Base-by-base conservation (phyloP, 2,888 invertebrate species). In the Chymomyza fuscimana region DNA sequence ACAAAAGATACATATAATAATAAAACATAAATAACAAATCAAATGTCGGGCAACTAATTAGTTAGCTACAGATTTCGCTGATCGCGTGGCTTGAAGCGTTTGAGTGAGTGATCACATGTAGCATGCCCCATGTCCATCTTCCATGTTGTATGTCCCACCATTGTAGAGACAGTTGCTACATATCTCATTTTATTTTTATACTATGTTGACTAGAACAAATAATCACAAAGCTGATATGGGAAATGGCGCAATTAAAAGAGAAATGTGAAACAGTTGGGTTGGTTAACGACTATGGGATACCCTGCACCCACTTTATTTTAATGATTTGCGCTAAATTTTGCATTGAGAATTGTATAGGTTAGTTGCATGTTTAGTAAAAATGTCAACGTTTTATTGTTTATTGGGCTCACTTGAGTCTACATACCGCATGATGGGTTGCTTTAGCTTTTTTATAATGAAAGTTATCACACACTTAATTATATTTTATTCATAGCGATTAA, bases 221-320 rank as follows among this genome's bases (percentile, higher is more conserved):
- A 85, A 87, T 84, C 87, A 73, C 71, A 72, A 66, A 71, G 73
- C 86, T 87, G 88, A 85, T 87, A 83, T 85, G 85, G 88, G 85
- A 86, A 88, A 85, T 81, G 78, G 76, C 80, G 85, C 85, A 85
- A 85, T 85, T 85, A 85, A 86, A 83, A 75, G 64, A 76, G 68
- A 77, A 75, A 79, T 69, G 74, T 70, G 63, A 60, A 32, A 7
- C 1, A 32, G 32, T 32, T 32, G 2, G 7, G 0, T 0, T 5
- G 32, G 32, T 0, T 9, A 9, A 9, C 32, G 32, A 32, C 32
- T 32, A 32, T 1, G 32, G 32, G 9, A 32, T 32, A 32, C 32
- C 4, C 32, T 32, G 32, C 7, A 32, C 0, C 9, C 5, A 32
- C 32, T 0, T 32, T 7, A 1, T 4, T 32, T 25, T 4, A 25